These are phyloP conservation scores for Drosophila chauvacae DNA, from an alignment of 1,140 invertebrate genomes.

Conservation along the genomic window DNA sequence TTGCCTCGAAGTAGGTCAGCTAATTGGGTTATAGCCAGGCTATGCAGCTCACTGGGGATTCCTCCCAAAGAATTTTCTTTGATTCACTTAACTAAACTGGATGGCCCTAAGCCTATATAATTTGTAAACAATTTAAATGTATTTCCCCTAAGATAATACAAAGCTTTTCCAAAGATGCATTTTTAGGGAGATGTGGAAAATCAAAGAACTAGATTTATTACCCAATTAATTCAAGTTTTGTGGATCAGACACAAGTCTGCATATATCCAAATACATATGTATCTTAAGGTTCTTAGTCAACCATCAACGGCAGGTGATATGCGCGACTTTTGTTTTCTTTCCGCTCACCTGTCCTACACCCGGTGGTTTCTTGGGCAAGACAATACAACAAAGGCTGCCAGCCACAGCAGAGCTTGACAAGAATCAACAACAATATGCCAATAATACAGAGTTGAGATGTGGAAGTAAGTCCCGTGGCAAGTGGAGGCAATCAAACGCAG, in stretches of 20 bases:
- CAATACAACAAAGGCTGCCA: slow-evolving; percentile 39
- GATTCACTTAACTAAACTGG: background rate
- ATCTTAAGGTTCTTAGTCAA: slow-evolving; percentile 13
- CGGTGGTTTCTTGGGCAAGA: slow-evolving; percentile 19
- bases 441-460: slow-evolving; percentile 23
- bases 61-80: background rate
- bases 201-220: background rate
- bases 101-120: background rate
- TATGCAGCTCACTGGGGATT: slow-evolving; percentile 5
- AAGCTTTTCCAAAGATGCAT: background rate
- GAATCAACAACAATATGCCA: slow-evolving; percentile 47
- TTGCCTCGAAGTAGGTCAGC: slow-evolving; percentile 32
- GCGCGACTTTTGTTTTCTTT: slow-evolving; percentile 34
- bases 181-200: background rate
- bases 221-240: background rate
- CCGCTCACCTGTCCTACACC: slow-evolving; percentile 15
- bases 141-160: background rate
- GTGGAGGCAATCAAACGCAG: slow-evolving; percentile 44
- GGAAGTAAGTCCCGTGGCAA: slow-evolving; percentile 3
- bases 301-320: slow-evolving; percentile 38
- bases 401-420: slow-evolving; percentile 36
- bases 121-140: background rate
- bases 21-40: slow-evolving; percentile 35
- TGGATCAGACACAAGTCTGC: background rate
- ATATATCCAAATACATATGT: background rate